Percentiles rank a stretch among this genome's conserved stretches.
Conservation (phyloP, 2,113 vertebrate genomes). For the Sapajus apella region DNA sequence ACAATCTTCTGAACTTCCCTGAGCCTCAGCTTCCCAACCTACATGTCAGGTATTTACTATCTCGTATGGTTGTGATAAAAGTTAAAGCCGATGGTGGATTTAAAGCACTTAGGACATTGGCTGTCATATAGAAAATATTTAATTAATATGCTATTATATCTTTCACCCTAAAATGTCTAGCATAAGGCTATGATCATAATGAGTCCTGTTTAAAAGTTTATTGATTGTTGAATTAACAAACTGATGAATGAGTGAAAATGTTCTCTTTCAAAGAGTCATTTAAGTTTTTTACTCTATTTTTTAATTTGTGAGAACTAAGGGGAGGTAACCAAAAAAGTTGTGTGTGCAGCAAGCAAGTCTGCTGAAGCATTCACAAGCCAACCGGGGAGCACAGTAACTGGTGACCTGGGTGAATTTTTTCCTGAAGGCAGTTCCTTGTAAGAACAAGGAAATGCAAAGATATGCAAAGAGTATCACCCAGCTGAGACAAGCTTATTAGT, state of each 20-base stretch:
- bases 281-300: background rate
- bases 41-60: background rate
- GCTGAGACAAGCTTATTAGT: conserved; percentile 66
- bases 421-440: conserved; percentile 53
- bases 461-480: conserved; percentile 59
- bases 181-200: background rate
- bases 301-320: conserved; percentile 24
- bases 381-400: conserved; percentile 48
- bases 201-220: background rate
- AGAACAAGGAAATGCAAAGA: conserved; percentile 66
- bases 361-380: conserved; percentile 31
- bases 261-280: background rate
- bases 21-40: background rate
- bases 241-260: background rate
- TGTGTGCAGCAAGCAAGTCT: conserved; percentile 44
- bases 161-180: background rate
- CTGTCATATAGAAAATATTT: background rate
- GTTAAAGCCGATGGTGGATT: background rate
- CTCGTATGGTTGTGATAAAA: background rate
- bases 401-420: conserved; percentile 62
- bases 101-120: background rate
- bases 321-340: conserved; percentile 37
- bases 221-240: conserved; percentile 11
- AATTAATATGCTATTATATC: background rate
- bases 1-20: background rate